These are phyloP conservation scores for Drosophila bocqueti DNA, from an alignment of 1,140 invertebrate genomes.

Conservation along the genomic window DNA sequence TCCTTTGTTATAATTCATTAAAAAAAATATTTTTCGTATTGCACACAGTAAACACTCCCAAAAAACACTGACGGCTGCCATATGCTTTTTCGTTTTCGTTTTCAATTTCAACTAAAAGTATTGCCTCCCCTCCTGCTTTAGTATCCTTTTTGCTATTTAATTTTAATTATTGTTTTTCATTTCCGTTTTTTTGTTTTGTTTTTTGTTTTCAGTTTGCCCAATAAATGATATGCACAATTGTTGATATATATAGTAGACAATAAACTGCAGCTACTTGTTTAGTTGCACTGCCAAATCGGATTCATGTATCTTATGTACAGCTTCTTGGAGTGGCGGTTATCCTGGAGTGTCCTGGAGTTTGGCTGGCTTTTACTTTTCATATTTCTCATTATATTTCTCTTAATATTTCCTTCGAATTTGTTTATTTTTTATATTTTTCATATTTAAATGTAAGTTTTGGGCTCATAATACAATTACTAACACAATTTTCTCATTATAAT, in stretches of 20 bases:
- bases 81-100: conserved; percentile 7
- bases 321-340: conserved; percentile 5
- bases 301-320: conserved; percentile 31
- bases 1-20: conserved; percentile 21
- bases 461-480: conserved; percentile 11
- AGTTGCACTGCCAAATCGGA: not conserved
- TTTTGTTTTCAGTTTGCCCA: conserved; percentile 28
- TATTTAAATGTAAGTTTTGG: not conserved
- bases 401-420: not conserved
- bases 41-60: conserved; percentile 60
- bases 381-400: not conserved
- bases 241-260: conserved; percentile 67
- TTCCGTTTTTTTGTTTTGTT: conserved; percentile 4
- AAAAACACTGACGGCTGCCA: conserved; percentile 8
- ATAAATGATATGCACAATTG: conserved; percentile 78
- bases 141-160: conserved; percentile 70
- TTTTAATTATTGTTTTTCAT: conserved; percentile 75
- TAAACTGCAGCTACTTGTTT: conserved; percentile 2
- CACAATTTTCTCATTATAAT: conserved; percentile 12
- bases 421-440: not conserved
- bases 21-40: conserved; percentile 56
- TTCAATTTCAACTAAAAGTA: conserved; percentile 78
- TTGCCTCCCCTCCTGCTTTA: conserved; percentile 64
- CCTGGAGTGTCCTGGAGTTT: not conserved
- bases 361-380: conserved; percentile 1